Evolutionary conservation across 2,113 vertebrate species (phyloP).

Genomic region (Sceloporus undulatus): DNA sequence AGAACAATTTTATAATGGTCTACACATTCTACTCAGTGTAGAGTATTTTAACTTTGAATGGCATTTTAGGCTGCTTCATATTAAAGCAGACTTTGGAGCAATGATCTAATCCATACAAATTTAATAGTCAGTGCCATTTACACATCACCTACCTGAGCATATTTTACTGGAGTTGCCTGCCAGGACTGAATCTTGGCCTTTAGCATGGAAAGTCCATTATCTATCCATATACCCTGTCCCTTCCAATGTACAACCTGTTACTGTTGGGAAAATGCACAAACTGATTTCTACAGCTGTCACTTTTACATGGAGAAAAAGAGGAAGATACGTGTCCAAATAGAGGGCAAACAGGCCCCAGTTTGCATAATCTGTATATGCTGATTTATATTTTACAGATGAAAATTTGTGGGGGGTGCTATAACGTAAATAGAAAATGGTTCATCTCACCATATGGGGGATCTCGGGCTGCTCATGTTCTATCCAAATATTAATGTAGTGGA

Average conservation of each 20-base stretch:
- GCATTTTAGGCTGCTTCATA: background rate
- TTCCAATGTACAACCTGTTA: background rate
- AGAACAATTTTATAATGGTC: background rate
- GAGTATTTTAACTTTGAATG: slow-evolving; percentile 1
- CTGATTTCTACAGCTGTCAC: background rate
- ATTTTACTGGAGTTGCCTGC: background rate
- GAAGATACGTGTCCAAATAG: background rate
- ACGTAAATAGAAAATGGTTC: background rate
- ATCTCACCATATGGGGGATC: background rate
- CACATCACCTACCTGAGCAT: background rate
- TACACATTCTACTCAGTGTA: background rate
- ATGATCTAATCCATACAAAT: background rate
- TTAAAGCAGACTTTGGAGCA: background rate
- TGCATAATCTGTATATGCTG: background rate
- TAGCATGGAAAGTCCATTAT: background rate
- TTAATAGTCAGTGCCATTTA: background rate
- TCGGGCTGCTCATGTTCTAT: background rate
- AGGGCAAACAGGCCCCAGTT: background rate
- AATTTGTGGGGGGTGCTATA: background rate
- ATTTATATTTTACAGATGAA: background rate
- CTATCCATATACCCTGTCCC: background rate
- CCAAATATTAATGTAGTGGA: no score
- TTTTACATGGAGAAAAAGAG: background rate
- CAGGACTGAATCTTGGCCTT: background rate
- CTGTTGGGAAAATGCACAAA: background rate